Evolutionary conservation across 1,140 invertebrate species (phyloP).

Genomic region (Hypsibius dujardini): DNA sequence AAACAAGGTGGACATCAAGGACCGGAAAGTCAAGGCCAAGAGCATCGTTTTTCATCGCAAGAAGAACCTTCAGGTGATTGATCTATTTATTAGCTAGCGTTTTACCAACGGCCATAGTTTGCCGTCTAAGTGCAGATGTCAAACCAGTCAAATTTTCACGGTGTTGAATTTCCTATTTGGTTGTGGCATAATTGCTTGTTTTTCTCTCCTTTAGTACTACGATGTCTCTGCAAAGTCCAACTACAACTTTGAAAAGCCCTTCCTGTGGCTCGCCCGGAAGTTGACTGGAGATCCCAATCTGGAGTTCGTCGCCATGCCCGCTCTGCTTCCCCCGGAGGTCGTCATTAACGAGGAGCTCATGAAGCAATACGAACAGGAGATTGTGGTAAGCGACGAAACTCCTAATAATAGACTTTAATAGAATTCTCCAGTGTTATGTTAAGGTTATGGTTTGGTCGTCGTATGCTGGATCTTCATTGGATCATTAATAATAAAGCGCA

Average conservation of each 20-base stretch:
- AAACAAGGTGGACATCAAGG: slow-evolving; percentile 96
- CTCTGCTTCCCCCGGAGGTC: slow-evolving; percentile 89
- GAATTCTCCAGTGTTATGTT: no score
- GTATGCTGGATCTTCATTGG: no score
- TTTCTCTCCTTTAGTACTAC: slow-evolving; percentile 65
- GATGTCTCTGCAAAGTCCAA: slow-evolving; percentile 99
- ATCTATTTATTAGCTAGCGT: neutral
- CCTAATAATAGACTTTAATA: no score
- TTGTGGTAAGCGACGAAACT: slow-evolving; percentile 42
- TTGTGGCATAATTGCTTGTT: neutral
- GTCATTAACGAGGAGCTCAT: slow-evolving; percentile 92
- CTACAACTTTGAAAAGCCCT: slow-evolving; percentile 99
- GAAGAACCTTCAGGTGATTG: slow-evolving; percentile 87
- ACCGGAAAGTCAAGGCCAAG: slow-evolving; percentile 99
- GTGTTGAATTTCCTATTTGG: slow-evolving; percentile 1
- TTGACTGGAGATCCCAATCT: slow-evolving; percentile 94
- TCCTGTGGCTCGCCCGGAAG: slow-evolving; percentile 93
- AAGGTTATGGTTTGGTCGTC: no score
- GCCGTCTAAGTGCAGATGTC: neutral
- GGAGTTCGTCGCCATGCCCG: slow-evolving; percentile 97
- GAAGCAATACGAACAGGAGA: slow-evolving; percentile 87
- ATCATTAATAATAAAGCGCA: no score
- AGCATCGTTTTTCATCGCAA: slow-evolving; percentile 97
- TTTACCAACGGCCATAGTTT: neutral
- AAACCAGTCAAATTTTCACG: neutral